A percentile compares a stretch with the other conserved stretches of the same genome.
Conservation (phyloP, 2,888 invertebrate species). For the Empis livida region DNA sequence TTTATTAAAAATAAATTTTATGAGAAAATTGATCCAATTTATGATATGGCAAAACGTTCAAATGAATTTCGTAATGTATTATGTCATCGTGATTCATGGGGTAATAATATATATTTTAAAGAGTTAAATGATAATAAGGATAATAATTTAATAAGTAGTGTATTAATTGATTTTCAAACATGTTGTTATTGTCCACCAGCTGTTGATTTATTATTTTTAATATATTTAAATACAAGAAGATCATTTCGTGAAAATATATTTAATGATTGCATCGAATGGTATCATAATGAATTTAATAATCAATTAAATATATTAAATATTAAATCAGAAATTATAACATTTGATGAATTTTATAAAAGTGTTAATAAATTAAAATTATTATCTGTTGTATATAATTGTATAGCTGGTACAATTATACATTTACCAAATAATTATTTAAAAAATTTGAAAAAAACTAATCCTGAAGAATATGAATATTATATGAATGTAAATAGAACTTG, state of each 20-base stretch:
- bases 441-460: constrained; percentile 17
- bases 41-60: constrained; percentile 2
- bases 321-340: constrained; percentile 26
- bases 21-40: neutral
- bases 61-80: constrained; percentile 20
- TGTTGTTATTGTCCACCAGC: constrained; percentile 46
- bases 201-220: constrained; percentile 35
- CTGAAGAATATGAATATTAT: constrained; percentile 22
- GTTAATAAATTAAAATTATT: constrained; percentile 26
- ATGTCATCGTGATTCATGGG: constrained; percentile 27
- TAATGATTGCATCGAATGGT: constrained; percentile 37
- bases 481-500: constrained; percentile 12
- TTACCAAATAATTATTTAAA: constrained; percentile 23
- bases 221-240: constrained; percentile 12
- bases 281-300: constrained; percentile 36
- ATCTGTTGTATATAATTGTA: constrained; percentile 22
- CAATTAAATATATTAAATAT: constrained; percentile 31
- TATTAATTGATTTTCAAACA: constrained; percentile 51
- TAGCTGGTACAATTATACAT: constrained; percentile 12
- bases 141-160: constrained; percentile 24
- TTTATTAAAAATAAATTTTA: too few species aligned
- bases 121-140: neutral
- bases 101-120: constrained; percentile 23
- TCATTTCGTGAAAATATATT: constrained; percentile 21
- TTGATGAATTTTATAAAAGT: constrained; percentile 29